These are phyloP conservation scores for Parnassius glacialis DNA, from an alignment of 2,888 invertebrate species.

Conservation along the genomic window DNA sequence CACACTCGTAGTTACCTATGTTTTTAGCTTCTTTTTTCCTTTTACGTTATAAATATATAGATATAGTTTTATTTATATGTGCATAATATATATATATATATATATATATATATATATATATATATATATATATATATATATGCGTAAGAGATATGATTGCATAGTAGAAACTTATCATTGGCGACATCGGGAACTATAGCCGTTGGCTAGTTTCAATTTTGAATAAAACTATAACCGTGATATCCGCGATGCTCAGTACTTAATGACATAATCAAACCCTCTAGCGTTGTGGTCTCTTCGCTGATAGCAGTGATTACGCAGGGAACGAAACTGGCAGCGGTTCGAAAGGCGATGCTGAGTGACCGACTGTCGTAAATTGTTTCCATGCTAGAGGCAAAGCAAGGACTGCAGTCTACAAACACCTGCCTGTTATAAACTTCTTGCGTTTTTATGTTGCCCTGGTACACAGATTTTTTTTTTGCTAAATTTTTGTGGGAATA, in stretches of 20 bases:
- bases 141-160: neutral
- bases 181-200: constrained; percentile 11
- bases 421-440: constrained; percentile 35
- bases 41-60: too few relatives aligned
- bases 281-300: constrained; percentile 44
- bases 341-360: constrained; percentile 41
- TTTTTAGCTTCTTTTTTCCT: too few relatives aligned
- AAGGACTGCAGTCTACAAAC: constrained; percentile 32
- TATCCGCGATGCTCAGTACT: constrained; percentile 53
- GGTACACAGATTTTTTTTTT: too few relatives aligned
- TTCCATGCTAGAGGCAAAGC: constrained; percentile 50
- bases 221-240: constrained; percentile 53
- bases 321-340: constrained; percentile 43
- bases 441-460: neutral
- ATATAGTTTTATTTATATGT: too few relatives aligned
- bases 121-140: too few relatives aligned
- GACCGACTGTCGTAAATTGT: constrained; percentile 55
- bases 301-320: constrained; percentile 59
- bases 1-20: too few relatives aligned
- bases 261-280: constrained; percentile 72
- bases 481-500: too few relatives aligned
- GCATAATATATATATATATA: too few relatives aligned
- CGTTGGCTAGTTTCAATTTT: constrained; percentile 52
- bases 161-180: neutral
- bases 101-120: too few relatives aligned